Conservation (phyloP, 2,113 vertebrate genomes). For the Mormyrus iriodes region DNA sequence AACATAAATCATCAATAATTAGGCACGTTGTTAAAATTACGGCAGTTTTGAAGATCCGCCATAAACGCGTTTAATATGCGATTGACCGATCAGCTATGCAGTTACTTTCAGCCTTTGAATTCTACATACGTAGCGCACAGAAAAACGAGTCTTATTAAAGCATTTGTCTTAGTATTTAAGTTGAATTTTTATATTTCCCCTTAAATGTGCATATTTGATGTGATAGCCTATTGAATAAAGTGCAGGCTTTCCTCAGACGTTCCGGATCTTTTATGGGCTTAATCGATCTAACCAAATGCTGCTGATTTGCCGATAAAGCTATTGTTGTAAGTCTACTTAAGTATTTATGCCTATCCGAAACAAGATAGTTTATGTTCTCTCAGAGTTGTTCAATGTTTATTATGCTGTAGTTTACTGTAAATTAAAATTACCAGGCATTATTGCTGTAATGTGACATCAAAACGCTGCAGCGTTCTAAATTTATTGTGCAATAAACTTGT, state of each 20-base stretch:
- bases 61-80: neutral
- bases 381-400: neutral
- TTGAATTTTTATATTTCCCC: neutral
- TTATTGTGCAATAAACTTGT: neutral
- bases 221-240: neutral
- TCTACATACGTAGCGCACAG: neutral
- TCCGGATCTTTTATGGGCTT: neutral
- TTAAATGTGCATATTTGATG: neutral
- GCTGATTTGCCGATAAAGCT: neutral
- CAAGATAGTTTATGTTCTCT: neutral
- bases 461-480: neutral
- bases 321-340: neutral
- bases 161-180: neutral
- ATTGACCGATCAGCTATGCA: neutral
- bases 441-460: neutral
- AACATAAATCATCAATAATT: constrained; percentile 63
- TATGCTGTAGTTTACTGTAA: neutral
- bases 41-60: neutral
- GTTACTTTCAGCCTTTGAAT: neutral
- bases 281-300: neutral
- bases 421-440: neutral
- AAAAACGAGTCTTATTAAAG: neutral
- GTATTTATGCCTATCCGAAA: neutral
- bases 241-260: neutral
- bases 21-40: constrained; percentile 40